These are phyloP conservation scores for Lophius americanus DNA, from an alignment of 2,797 vertebrate genomes.

Conservation along the genomic window DNA sequence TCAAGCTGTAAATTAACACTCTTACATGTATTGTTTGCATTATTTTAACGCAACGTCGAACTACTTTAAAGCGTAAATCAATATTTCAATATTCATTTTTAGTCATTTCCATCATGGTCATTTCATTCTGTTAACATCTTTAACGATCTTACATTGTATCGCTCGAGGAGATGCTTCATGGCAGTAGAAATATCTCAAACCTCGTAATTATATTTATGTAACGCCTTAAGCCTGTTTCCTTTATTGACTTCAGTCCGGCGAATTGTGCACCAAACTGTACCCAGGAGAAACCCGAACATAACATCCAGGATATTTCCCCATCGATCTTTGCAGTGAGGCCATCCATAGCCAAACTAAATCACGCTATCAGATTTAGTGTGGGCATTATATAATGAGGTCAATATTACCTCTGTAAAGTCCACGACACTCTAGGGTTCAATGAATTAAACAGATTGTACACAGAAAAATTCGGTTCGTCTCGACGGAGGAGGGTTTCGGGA, in stretches of 20 bases:
- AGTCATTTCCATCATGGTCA: too few relatives aligned
- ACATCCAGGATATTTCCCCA: slow-evolving; percentile 6
- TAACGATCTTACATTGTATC: too few relatives aligned
- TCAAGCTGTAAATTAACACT: too few relatives aligned
- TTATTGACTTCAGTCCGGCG: not conserved
- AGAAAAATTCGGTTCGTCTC: not conserved
- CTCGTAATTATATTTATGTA: too few relatives aligned
- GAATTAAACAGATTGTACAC: not conserved
- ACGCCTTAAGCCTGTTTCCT: not conserved
- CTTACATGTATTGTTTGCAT: too few relatives aligned
- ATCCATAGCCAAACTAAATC: not conserved
- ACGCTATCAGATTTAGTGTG: slow-evolving; percentile 4
- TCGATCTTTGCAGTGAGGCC: slow-evolving; percentile 7
- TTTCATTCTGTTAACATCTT: too few relatives aligned
- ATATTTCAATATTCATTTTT: too few relatives aligned
- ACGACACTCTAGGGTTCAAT: not conserved
- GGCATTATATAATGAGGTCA: slow-evolving; percentile 7
- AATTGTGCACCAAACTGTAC: not conserved
- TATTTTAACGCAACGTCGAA: too few relatives aligned
- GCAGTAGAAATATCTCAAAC: too few relatives aligned
- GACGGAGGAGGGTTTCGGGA: slow-evolving; percentile 11
- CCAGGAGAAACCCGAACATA: not conserved
- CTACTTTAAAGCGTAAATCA: too few relatives aligned
- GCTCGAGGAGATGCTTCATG: too few relatives aligned
- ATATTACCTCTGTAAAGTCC: not conserved